phyloP scores from a whole-genome alignment of 2,797 vertebrate species.

The Philypnodon macrostomus region DNA sequence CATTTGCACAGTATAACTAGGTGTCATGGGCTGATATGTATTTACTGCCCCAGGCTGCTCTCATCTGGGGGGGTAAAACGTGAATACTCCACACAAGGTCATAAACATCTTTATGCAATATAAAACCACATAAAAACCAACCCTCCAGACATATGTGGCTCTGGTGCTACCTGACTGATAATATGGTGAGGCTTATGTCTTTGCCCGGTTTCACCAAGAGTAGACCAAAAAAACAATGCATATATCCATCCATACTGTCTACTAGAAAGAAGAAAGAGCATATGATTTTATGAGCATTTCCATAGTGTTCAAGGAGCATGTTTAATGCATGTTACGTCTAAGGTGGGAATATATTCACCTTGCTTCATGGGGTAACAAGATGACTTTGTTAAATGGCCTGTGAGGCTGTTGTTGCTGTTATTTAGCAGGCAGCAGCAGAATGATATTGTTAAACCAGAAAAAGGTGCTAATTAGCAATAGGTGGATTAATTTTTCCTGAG shows the following conservation, averaged over 20 bases:
- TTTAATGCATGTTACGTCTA: constrained; percentile 4
- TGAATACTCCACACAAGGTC: constrained; percentile 2
- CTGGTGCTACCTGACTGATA: background rate
- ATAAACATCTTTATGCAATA: constrained; percentile 1
- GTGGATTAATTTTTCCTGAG: background rate
- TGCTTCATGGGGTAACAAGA: too few relatives aligned
- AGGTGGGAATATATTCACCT: too few relatives aligned
- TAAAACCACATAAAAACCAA: background rate
- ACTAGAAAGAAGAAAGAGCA: too few relatives aligned
- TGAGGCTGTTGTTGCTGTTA: background rate
- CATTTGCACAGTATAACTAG: constrained; percentile 4
- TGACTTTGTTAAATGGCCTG: too few relatives aligned
- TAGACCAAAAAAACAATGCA: too few relatives aligned
- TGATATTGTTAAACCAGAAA: constrained; percentile 1
- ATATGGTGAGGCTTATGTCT: background rate
- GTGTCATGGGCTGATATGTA: background rate
- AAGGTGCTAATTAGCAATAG: constrained; percentile 2
- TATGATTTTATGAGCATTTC: too few relatives aligned
- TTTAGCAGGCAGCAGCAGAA: background rate
- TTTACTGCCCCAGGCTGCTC: background rate
- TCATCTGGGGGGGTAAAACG: background rate
- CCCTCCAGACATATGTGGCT: background rate
- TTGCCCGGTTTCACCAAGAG: too few relatives aligned
- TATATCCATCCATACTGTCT: too few relatives aligned
- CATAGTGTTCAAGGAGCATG: too few relatives aligned